These are phyloP conservation scores for Sinocyclocheilus anophthalmus DNA, from an alignment of 2,113 vertebrate species.

Conservation along the genomic window DNA sequence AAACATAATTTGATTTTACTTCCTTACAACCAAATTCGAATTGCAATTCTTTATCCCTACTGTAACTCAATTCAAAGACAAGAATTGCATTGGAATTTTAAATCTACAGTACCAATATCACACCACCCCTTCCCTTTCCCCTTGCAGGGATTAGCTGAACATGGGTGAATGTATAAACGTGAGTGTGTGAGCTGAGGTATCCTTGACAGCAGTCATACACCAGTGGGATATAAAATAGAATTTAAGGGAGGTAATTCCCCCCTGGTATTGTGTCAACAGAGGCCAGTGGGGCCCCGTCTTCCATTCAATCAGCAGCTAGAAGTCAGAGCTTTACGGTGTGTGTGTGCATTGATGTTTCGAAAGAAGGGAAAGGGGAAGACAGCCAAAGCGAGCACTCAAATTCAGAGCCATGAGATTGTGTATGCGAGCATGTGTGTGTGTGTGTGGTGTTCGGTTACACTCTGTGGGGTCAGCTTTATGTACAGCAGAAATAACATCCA, in stretches of 20 bases:
- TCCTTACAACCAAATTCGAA: not conserved
- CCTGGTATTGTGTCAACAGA: conserved; percentile 54
- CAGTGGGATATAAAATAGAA: conserved; percentile 57
- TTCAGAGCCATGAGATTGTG: conserved; percentile 17
- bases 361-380: conserved; percentile 56
- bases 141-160: not conserved
- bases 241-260: conserved; percentile 54
- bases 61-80: not conserved
- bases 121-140: not conserved
- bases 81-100: not conserved
- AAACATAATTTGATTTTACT: not conserved
- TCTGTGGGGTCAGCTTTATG: conserved; percentile 56
- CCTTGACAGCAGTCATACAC: conserved; percentile 54
- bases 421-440: conserved; percentile 19
- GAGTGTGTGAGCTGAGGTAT: conserved; percentile 43
- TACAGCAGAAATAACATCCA: conserved; percentile 58
- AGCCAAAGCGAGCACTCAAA: conserved; percentile 41
- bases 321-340: conserved; percentile 32
- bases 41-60: not conserved
- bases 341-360: conserved; percentile 39
- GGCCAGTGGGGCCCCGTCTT: conserved; percentile 41
- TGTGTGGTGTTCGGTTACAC: conserved; percentile 42
- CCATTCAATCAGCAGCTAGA: conserved; percentile 49
- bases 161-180: conserved; percentile 17
- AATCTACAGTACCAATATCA: not conserved